Evolutionary conservation across 2,888 invertebrate genomes (phyloP).

Genomic region (Acrobasis consociella): DNA sequence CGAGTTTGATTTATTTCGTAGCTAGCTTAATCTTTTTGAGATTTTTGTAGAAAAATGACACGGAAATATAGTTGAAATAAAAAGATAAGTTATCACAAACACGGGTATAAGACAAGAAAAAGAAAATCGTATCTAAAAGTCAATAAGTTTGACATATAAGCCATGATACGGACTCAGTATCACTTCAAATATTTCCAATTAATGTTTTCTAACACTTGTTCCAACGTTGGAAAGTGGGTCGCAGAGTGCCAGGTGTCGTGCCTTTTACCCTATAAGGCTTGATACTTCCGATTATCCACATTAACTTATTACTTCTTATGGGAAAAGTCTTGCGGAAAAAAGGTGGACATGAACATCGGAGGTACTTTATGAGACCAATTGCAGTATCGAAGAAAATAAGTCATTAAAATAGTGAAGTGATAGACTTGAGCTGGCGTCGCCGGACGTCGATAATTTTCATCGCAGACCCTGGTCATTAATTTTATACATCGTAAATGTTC

Average conservation of each 20-base stretch:
- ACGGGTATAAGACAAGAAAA: neutral
- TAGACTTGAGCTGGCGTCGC: conserved; percentile 24
- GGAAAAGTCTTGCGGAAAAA: conserved; percentile 10
- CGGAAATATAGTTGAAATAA: neutral
- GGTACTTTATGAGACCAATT: neutral
- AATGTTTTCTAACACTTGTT: conserved; percentile 20
- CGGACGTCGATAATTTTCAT: conserved; percentile 37
- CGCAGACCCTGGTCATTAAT: conserved; percentile 43
- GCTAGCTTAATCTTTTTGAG: no score
- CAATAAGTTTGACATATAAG: neutral
- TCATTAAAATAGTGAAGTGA: conserved; percentile 11
- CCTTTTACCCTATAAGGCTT: conserved; percentile 60
- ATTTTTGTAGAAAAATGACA: no score
- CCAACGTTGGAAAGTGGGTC: conserved; percentile 63
- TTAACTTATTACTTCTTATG: conserved; percentile 18
- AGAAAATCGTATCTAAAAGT: neutral
- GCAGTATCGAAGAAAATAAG: neutral
- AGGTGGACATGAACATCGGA: neutral
- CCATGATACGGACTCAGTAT: neutral
- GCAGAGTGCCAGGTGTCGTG: conserved; percentile 54
- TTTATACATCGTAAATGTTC: conserved; percentile 54
- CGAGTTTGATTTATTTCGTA: no score
- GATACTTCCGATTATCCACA: conserved; percentile 29
- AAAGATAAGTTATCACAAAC: neutral
- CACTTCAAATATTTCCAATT: conserved; percentile 16